Conservation (phyloP, 2,888 invertebrate species). For the Lasioglossum leucozonium region DNA sequence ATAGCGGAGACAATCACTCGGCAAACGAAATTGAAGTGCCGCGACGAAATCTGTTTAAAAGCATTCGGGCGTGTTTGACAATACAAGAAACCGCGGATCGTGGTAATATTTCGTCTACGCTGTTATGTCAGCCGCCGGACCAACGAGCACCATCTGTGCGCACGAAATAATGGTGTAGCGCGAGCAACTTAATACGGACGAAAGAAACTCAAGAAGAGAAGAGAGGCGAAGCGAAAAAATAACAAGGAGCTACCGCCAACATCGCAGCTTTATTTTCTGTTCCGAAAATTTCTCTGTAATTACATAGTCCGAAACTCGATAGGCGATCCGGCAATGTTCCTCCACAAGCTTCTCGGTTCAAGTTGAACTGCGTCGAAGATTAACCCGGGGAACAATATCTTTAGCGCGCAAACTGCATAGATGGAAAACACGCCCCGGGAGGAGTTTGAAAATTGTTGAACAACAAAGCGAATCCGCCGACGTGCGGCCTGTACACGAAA, state of each 20-base stretch:
- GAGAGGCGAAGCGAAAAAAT: conserved; percentile 31
- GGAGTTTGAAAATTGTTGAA: conserved; percentile 1
- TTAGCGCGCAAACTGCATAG: background rate
- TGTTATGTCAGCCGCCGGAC: conserved; percentile 26
- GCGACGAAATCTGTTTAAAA: background rate
- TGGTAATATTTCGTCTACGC: conserved; percentile 1
- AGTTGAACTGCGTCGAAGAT: background rate
- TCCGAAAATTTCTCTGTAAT: conserved; percentile 47
- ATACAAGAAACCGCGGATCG: background rate
- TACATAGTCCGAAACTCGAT: conserved; percentile 43
- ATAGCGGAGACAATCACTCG: background rate
- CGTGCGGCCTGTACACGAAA: background rate
- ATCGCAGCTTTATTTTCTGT: conserved; percentile 42
- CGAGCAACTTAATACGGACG: conserved; percentile 56
- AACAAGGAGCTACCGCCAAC: conserved; percentile 27
- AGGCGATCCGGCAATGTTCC: conserved; percentile 13
- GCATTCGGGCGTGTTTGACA: background rate
- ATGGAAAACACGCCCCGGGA: background rate
- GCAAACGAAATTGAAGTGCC: background rate
- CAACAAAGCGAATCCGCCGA: background rate
- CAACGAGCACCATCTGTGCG: conserved; percentile 51
- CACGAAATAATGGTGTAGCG: conserved; percentile 36
- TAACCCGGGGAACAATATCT: background rate
- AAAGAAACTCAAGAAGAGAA: conserved; percentile 53
- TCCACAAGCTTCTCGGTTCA: background rate